Evolutionary conservation across 2,888 invertebrate species (phyloP).

Genomic region (Beris chalybata): DNA sequence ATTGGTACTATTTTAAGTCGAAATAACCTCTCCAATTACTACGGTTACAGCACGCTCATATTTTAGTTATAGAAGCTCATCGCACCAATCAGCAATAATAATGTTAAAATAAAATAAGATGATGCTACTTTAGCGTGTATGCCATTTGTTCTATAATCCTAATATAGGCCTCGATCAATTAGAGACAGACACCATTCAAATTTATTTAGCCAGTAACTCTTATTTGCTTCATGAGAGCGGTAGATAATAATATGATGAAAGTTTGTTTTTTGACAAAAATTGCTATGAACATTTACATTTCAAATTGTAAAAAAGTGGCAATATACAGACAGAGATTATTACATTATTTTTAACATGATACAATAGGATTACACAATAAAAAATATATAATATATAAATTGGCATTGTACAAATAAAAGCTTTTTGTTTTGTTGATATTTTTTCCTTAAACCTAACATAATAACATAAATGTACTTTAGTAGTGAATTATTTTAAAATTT

Average conservation of each 20-base stretch:
- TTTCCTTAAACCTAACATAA: background rate
- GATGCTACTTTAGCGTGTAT: too few relatives aligned
- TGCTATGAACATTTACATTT: too few relatives aligned
- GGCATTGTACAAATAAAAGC: conserved; percentile 19
- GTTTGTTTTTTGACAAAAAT: too few relatives aligned
- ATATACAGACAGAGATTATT: background rate
- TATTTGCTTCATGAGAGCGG: background rate
- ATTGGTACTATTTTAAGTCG: too few relatives aligned
- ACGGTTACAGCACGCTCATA: too few relatives aligned
- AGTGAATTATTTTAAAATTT: background rate
- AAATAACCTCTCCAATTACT: too few relatives aligned
- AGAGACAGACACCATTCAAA: background rate
- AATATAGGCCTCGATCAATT: conserved; percentile 4
- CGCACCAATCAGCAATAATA: too few relatives aligned
- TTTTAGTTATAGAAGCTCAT: too few relatives aligned
- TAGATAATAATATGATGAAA: too few relatives aligned
- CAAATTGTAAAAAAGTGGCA: too few relatives aligned
- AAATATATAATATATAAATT: conserved; percentile 18
- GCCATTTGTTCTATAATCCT: background rate
- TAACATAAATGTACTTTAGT: background rate
- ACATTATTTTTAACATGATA: background rate
- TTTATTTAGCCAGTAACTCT: background rate
- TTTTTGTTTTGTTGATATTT: background rate
- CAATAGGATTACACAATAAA: conserved; percentile 9
- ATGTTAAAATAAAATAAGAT: too few relatives aligned